Conservation (phyloP, 1,140 invertebrate species). For the Nasonia giraulti region DNA sequence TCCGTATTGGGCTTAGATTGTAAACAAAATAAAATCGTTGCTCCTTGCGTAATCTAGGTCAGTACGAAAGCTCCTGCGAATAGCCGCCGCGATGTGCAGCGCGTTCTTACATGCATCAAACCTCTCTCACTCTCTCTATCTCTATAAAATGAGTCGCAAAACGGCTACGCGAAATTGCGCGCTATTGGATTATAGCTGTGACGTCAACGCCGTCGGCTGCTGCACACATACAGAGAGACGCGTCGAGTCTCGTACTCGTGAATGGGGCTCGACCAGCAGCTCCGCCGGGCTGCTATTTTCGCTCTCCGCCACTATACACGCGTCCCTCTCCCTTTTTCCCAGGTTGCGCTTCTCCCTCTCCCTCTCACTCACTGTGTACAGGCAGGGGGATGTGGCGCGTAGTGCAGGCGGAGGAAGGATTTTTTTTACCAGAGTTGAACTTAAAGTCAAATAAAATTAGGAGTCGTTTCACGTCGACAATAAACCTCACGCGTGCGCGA, state of each 20-base stretch:
- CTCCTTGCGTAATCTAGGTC: not conserved
- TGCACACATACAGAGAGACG: not conserved
- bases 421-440: not conserved
- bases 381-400: too few relatives aligned
- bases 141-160: too few relatives aligned
- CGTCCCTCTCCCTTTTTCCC: conserved; percentile 41
- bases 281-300: conserved; percentile 16
- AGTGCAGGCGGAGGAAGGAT: not conserved
- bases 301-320: conserved; percentile 45
- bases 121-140: not conserved
- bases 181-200: not conserved
- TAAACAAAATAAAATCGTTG: not conserved
- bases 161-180: not conserved
- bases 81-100: too few relatives aligned
- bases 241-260: conserved; percentile 1
- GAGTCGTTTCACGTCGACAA: too few relatives aligned
- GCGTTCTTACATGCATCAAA: not conserved
- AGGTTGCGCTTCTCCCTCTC: not conserved
- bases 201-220: not conserved
- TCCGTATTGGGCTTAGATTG: not conserved
- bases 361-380: not conserved
- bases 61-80: not conserved
- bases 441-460: too few relatives aligned
- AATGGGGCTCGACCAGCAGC: conserved; percentile 31
- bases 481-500: too few relatives aligned